Evolutionary conservation across 1,140 invertebrate species (phyloP).

Genomic region (Physella acuta): DNA sequence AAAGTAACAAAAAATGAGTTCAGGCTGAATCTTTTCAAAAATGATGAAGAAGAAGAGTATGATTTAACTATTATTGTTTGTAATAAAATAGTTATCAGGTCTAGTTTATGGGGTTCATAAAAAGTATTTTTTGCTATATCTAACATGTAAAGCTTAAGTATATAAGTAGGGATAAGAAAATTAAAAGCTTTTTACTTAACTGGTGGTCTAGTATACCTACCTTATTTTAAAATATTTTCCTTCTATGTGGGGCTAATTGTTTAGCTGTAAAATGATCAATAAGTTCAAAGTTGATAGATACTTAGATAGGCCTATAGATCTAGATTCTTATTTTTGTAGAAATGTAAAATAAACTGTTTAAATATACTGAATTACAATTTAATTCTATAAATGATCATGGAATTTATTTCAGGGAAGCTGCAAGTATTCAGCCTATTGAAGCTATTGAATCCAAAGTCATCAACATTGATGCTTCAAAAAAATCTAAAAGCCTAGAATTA

Average conservation of each 20-base stretch:
- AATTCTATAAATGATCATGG: no score
- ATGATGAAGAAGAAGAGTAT: constrained; percentile 58
- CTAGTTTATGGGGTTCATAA: no score
- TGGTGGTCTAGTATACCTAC: no score
- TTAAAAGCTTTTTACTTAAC: background rate
- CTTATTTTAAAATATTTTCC: no score
- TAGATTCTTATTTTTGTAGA: no score
- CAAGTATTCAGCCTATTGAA: constrained; percentile 43
- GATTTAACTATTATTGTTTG: constrained; percentile 24
- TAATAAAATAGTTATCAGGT: no score
- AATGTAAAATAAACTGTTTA: no score
- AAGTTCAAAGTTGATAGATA: no score
- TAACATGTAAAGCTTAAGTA: background rate
- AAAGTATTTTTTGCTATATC: background rate
- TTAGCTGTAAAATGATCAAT: no score
- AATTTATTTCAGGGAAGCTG: constrained; percentile 45
- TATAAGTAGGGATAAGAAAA: background rate
- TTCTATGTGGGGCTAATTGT: no score
- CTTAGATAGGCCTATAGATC: no score
- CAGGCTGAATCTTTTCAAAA: constrained; percentile 57
- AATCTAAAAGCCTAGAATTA: constrained; percentile 44
- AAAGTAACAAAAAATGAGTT: constrained; percentile 48
- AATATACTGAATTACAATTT: no score
- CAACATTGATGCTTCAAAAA: constrained; percentile 55
- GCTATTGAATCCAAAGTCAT: constrained; percentile 46